phyloP scores from a whole-genome alignment of 2,888 invertebrate genomes.

The Hymenopus coronatus region DNA sequence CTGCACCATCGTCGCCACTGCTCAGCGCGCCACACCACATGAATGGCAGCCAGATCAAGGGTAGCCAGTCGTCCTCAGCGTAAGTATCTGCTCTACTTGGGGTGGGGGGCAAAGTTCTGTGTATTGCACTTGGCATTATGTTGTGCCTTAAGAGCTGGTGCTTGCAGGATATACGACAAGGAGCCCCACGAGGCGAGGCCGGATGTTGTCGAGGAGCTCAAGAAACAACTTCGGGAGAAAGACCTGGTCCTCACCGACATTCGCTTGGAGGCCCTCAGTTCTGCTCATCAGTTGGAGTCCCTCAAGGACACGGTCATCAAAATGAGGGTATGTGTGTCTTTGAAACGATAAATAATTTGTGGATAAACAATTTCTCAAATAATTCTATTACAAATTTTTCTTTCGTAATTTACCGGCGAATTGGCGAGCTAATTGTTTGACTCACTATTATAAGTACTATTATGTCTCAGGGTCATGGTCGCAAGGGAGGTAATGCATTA shows the following conservation, averaged over 20 bases:
- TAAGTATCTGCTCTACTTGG: constrained; percentile 40
- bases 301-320: constrained; percentile 95
- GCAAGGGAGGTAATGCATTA: no score
- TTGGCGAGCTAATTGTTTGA: no score
- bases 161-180: constrained; percentile 33
- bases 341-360: no score
- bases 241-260: constrained; percentile 96
- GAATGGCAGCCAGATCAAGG: constrained; percentile 40
- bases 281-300: constrained; percentile 95
- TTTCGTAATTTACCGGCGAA: no score
- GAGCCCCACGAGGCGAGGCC: constrained; percentile 27
- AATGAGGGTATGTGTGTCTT: constrained; percentile 83
- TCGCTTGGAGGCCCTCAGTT: constrained; percentile 91
- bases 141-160: not conserved
- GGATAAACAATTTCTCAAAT: no score
- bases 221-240: constrained; percentile 91
- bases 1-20: constrained; percentile 55
- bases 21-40: constrained; percentile 44
- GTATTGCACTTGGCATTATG: not conserved
- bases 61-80: constrained; percentile 51
- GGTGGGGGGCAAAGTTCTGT: not conserved
- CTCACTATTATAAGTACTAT: no score
- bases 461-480: no score
- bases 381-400: no score
- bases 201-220: constrained; percentile 71